Evolutionary conservation across 2,113 vertebrate species (phyloP), one percentile per base, ranked within the genome.

Genomic region (Anguilla japonica): DNA sequence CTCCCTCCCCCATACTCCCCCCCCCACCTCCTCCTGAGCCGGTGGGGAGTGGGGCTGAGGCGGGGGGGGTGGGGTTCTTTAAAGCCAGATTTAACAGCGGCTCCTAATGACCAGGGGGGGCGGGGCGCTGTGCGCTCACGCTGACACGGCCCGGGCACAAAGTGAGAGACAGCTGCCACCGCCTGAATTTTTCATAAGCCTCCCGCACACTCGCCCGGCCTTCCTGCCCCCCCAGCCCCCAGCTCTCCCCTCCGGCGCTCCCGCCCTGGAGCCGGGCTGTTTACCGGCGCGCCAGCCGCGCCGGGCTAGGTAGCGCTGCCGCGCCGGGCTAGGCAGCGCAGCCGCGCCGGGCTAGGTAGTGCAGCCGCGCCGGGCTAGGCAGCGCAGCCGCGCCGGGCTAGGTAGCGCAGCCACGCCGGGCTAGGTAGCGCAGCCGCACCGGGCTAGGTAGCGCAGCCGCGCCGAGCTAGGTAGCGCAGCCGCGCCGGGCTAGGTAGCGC

Each of bases 131-230:
- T 18, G 88, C 87, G 87, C 90, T 88, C 90, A 90, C 87, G 87
- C 90, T 87, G 91, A 90, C 89, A 88, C 57, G 26, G 79, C 56
- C 83, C 87, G 56, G 87, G 67, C 78, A 84, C 87, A 90, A 90
- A 92, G 87, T 86, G 88, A 90, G 91, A 91, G 90, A 91, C 91
- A 92, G 91, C 91, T 92, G 91, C 91, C 89, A 90, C 91, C 90
- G 75, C 90, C 89, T 92, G 91, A 92, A 92, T 92, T 89, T 92
- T 92, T 92, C 88, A 92, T 92, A 91, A 91, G 90, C 89, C 86
- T 89, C 85, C 87, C 81, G 87, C 89, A 83, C 82, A 86, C 87
- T 67, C 89, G 85, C 88, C 88, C 83, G 46, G 89, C 83, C 86
- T 84, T 81, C 83, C 86, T 78, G 39, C 29, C 82, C 41, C 82